Percentiles rank a stretch among this genome's conserved stretches.
phyloP scores from a whole-genome alignment of 1,140 invertebrate genomes.

The Pachypsylla venusta region DNA sequence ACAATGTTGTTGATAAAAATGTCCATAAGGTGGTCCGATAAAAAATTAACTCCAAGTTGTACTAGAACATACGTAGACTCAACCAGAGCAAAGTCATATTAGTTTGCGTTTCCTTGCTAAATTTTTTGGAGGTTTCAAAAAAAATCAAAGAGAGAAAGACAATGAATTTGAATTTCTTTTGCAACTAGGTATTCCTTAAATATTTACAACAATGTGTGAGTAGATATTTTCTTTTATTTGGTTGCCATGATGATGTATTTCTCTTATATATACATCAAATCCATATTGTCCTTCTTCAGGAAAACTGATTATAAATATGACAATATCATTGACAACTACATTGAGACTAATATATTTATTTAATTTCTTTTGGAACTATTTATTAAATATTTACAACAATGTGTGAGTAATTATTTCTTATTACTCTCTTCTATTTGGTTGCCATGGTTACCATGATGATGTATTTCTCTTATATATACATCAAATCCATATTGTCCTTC shows the following conservation, averaged over 20 bases:
- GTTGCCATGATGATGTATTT: too few relatives aligned
- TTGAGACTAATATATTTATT: constrained; percentile 21
- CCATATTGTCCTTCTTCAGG: constrained; percentile 92
- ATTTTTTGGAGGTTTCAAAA: too few relatives aligned
- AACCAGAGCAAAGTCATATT: too few relatives aligned
- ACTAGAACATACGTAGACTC: too few relatives aligned
- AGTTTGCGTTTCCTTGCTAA: too few relatives aligned
- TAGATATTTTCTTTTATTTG: constrained; percentile 73
- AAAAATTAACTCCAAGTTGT: too few relatives aligned
- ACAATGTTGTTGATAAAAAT: too few relatives aligned
- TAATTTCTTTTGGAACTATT: constrained; percentile 80
- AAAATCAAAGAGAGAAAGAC: too few relatives aligned
- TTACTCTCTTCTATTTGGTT: constrained; percentile 44
- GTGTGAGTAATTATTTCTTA: constrained; percentile 88
- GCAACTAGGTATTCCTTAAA: constrained; percentile 84
- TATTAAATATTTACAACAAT: constrained; percentile 98
- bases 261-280: constrained; percentile 91
- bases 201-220: constrained; percentile 99
- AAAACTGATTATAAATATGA: constrained; percentile 78
- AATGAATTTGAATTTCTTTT: too few relatives aligned
- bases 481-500: constrained; percentile 94
- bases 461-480: constrained; percentile 86
- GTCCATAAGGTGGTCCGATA: too few relatives aligned
- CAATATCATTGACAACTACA: too few relatives aligned
- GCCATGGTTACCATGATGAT: constrained; percentile 37